These are phyloP conservation scores for Eretmochelys imbricata DNA, from an alignment of 2,113 vertebrate genomes.

Conservation along the genomic window DNA sequence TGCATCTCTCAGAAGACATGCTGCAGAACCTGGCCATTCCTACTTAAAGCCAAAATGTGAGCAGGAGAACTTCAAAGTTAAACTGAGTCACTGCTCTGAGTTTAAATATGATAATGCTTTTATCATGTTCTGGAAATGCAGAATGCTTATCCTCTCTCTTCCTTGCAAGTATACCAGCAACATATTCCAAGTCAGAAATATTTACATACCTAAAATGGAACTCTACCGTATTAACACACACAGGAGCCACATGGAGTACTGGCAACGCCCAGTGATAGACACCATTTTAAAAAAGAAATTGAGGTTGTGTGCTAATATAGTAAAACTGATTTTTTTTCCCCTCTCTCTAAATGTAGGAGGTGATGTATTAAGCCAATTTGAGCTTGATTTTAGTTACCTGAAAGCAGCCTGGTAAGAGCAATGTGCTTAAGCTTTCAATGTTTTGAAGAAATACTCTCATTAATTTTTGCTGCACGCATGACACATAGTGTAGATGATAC, in stretches of 20 bases:
- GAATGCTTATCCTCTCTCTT: neutral
- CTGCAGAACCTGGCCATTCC: neutral
- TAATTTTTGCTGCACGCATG: neutral
- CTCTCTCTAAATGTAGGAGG: constrained; percentile 73
- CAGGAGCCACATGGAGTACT: fast-evolving
- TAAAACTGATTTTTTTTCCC: constrained; percentile 12
- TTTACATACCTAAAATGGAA: neutral
- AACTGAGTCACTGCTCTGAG: neutral
- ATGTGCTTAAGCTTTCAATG: neutral
- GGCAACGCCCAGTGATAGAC: neutral
- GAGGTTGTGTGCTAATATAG: neutral
- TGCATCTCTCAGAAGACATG: neutral
- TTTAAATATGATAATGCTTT: neutral
- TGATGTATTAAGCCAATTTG: constrained; percentile 83
- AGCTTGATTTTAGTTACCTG: constrained; percentile 82
- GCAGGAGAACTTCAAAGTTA: neutral
- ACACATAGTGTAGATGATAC: neutral
- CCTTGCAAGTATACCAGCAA: neutral
- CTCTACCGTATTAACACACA: neutral
- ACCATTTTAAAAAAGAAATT: neutral
- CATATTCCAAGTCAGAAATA: neutral
- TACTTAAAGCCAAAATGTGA: neutral
- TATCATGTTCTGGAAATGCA: neutral
- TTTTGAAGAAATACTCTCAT: neutral
- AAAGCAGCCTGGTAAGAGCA: constrained; percentile 76